A percentile compares a stretch with the other conserved stretches of the same genome.
Evolutionary conservation across 53 echinoderm and acorn worm genomes (phyloP).

Genomic region (Paracentrotus lividus): DNA sequence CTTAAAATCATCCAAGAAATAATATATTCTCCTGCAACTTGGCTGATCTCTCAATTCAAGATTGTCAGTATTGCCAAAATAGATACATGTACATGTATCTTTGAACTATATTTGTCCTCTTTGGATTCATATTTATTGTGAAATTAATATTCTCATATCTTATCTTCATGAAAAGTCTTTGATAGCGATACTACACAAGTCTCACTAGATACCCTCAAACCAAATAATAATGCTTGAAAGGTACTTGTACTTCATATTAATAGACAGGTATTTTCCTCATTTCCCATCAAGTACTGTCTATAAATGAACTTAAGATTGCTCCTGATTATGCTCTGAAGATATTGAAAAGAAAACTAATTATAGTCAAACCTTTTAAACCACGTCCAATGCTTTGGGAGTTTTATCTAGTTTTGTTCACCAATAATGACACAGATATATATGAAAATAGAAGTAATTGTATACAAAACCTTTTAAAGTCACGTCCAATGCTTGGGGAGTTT

Average conservation of each 20-base stretch:
- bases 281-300: neutral
- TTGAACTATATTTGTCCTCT: neutral
- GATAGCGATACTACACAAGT: neutral
- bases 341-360: constrained; percentile 20
- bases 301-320: neutral
- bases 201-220: neutral
- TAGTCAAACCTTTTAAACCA: neutral
- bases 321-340: constrained; percentile 4
- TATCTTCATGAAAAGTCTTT: neutral
- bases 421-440: constrained; percentile 28
- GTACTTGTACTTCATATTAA: neutral
- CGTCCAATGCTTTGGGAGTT: neutral
- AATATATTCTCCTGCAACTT: too few relatives aligned
- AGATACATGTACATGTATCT: neutral
- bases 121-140: neutral
- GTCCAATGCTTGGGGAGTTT: neutral
- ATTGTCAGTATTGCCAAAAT: neutral
- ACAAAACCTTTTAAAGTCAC: neutral
- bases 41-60: too few relatives aligned
- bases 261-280: neutral
- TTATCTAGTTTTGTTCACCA: neutral
- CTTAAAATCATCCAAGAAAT: too few relatives aligned
- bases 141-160: neutral
- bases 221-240: constrained; percentile 1
- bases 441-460: neutral